Evolutionary conservation across 2,797 vertebrate genomes (phyloP).

Genomic region (Remorina albescens): DNA sequence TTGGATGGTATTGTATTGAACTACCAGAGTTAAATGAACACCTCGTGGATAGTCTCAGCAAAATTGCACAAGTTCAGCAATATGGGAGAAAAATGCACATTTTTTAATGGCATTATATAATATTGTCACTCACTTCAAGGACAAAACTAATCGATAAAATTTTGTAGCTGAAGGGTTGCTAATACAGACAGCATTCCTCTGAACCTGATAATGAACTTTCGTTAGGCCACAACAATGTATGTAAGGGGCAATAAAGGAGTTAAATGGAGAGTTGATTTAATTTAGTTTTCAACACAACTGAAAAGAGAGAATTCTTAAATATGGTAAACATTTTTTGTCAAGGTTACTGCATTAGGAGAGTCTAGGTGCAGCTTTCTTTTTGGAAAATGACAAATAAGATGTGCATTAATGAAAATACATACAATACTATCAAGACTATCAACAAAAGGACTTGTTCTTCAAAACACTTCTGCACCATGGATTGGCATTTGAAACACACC

Average conservation of each 20-base stretch:
- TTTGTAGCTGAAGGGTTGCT: background rate
- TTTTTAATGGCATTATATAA: too few relatives aligned
- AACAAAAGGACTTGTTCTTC: constrained; percentile 46
- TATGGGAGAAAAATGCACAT: too few relatives aligned
- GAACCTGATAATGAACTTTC: too few relatives aligned
- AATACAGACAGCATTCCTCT: background rate
- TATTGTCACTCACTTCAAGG: background rate
- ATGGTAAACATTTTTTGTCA: too few relatives aligned
- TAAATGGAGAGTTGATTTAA: background rate
- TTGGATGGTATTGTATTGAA: too few relatives aligned
- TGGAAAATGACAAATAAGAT: background rate
- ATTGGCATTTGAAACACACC: constrained; percentile 65
- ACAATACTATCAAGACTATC: constrained; percentile 31
- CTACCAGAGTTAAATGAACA: too few relatives aligned
- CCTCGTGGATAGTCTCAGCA: too few relatives aligned
- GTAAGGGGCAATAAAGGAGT: background rate
- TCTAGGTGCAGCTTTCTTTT: background rate
- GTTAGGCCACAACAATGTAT: too few relatives aligned
- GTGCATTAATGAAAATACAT: background rate
- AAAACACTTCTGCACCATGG: constrained; percentile 48
- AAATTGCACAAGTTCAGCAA: too few relatives aligned
- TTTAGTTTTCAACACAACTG: background rate
- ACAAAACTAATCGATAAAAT: background rate
- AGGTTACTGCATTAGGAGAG: background rate
- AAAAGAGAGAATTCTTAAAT: background rate